Percentiles rank a stretch among this genome's conserved stretches.
Evolutionary conservation across 2,113 vertebrate genomes (phyloP).

Genomic region (Sterrhoptilus dennistouni): DNA sequence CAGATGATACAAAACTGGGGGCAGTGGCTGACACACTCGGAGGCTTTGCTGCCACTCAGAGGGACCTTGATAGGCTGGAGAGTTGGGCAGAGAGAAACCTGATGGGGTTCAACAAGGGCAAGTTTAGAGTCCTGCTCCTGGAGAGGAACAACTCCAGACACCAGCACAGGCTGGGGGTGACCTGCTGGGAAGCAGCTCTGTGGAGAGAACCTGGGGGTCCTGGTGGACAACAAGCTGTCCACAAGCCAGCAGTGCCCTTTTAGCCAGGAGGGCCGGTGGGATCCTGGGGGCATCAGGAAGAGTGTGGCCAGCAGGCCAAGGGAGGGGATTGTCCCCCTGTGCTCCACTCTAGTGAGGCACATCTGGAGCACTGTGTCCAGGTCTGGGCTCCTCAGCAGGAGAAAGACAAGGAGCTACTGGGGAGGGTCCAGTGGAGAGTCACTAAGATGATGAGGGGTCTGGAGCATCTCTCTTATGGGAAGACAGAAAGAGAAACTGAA

Average conservation of each 20-base stretch:
- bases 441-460: not conserved
- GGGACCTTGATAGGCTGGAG: not conserved
- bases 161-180: not conserved
- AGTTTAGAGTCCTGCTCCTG: not conserved
- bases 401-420: not conserved
- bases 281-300: no score
- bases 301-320: no score
- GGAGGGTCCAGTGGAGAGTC: not conserved
- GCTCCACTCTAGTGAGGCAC: no score
- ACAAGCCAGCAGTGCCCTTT: no score
- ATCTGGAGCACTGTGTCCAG: no score
- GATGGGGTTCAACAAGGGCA: not conserved
- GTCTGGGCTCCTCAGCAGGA: not conserved
- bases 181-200: not conserved
- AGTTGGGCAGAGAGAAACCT: not conserved
- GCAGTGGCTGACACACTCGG: not conserved
- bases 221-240: no score
- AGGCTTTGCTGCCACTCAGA: not conserved
- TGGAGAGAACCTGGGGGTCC: not conserved
- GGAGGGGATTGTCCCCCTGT: no score
- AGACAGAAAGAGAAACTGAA: no score
- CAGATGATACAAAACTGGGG: not conserved
- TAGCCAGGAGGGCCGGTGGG: no score
- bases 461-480: not conserved
- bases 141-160: not conserved